Evolutionary conservation across 2,888 invertebrate species (phyloP), one percentile per base, ranked within the genome.

Genomic region (Tromatobia lineatoria): DNA sequence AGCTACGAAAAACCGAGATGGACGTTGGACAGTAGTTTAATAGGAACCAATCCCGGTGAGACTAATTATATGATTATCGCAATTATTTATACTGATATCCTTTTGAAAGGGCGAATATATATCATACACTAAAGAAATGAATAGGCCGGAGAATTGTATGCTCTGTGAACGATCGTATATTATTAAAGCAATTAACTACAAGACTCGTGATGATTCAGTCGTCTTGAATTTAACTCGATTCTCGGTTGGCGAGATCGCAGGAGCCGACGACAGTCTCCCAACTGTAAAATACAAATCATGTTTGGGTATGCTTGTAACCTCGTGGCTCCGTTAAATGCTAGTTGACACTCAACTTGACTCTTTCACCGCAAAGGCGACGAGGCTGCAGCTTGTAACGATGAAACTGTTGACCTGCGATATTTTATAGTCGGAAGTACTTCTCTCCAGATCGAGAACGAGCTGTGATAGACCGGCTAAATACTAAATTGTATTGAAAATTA

Each of bases 21-120:
- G 95, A 95, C 95, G 78, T 94, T 98, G 86, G 95, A 95, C 0
- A 94, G 95, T 0, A 98, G 98, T 52, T 94, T 98, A 76, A 98
- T 99, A 90, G 96, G 97, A 87, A 95, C 95, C 90, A 96, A 96
- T 92, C 96, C 96, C 90, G 96, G 96, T 96, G 89, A 88, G 82
- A 73, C 57, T 66, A 38, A 13, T 73, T 13, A 61, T 25, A 57
- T 18, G 18, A 74, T 74, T 61, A 34, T 20, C 54, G 70, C 20
- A 10, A 18, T 70, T 70, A 54, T 70, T n/a, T 23, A 18, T 7
- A 54, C 8, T 52, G 70, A 52, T 38, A 66, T 66, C 11, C 13
- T 13, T 42, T 18, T 61, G 59, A 61, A 61, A 61, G 34, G 34
- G 8, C 25, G 6, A 0, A 29, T 4, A 29, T 29, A 29, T 29